Conservation (phyloP, 2,888 invertebrate genomes). For the Zhengitettix transpicula region DNA sequence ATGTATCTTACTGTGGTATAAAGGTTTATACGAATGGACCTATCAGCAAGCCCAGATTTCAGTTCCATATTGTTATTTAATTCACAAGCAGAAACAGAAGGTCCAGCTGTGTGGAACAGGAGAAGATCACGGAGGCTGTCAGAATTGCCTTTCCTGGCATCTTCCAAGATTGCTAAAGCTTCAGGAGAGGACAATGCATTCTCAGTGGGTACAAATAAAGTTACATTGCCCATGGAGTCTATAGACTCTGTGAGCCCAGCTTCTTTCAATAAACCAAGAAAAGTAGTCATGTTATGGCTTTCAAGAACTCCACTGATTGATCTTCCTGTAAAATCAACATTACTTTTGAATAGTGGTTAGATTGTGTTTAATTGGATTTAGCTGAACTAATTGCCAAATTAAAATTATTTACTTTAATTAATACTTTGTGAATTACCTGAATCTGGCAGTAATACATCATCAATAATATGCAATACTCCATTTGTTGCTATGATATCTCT, state of each 20-base stretch:
- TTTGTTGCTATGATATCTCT: constrained; percentile 49
- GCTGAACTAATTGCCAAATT: too few species aligned
- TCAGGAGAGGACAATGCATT: constrained; percentile 22
- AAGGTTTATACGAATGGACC: constrained; percentile 38
- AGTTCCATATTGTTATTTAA: constrained; percentile 35
- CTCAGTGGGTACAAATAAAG: constrained; percentile 32
- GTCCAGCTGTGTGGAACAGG: constrained; percentile 41
- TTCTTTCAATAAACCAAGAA: constrained; percentile 28
- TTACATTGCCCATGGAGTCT: constrained; percentile 25
- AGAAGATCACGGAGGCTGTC: constrained; percentile 37
- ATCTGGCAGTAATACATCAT: constrained; percentile 45
- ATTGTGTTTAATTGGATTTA: too few species aligned
- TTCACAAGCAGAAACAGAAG: constrained; percentile 36
- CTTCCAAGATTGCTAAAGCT: constrained; percentile 17
- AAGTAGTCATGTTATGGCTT: constrained; percentile 41
- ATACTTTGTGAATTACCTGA: constrained; percentile 25
- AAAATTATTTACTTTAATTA: not conserved
- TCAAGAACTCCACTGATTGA: constrained; percentile 31
- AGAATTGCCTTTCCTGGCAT: constrained; percentile 23
- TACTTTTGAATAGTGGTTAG: too few species aligned
- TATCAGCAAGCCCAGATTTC: constrained; percentile 29
- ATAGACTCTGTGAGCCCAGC: constrained; percentile 26
- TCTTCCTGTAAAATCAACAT: constrained; percentile 20
- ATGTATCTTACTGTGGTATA: constrained; percentile 35
- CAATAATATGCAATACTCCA: constrained; percentile 54